Evolutionary conservation across 2,888 invertebrate species (phyloP).

Genomic region (Drosophila parthenogenetica): DNA sequence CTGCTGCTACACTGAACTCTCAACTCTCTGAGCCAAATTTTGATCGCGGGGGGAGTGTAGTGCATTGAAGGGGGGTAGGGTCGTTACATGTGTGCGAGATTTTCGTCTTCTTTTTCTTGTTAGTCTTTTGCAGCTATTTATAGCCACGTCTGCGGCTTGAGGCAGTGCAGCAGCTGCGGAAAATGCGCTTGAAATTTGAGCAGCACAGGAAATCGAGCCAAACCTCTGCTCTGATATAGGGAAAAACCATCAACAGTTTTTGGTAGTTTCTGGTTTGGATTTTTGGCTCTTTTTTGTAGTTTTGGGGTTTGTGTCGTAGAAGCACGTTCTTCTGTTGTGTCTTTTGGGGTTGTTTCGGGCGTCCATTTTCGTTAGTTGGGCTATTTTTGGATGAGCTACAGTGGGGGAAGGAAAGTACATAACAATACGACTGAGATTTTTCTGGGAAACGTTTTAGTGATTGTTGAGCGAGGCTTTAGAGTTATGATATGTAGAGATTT

Average conservation of each 20-base stretch:
- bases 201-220: constrained; percentile 57
- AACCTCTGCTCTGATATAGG: not conserved
- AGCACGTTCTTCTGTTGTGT: constrained; percentile 37
- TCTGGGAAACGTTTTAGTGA: not conserved
- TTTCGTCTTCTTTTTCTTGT: not conserved
- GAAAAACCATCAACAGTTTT: constrained; percentile 29
- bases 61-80: not conserved
- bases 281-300: constrained; percentile 16
- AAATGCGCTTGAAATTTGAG: constrained; percentile 71
- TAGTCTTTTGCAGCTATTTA: constrained; percentile 47
- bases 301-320: constrained; percentile 31
- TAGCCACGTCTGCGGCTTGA: constrained; percentile 53
- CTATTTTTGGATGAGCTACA: constrained; percentile 37
- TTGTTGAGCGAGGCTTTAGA: too few relatives aligned
- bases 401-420: constrained; percentile 1
- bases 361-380: constrained; percentile 6
- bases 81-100: not conserved
- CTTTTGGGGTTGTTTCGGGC: constrained; percentile 39
- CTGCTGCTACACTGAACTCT: constrained; percentile 44
- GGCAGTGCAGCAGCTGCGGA: constrained; percentile 65
- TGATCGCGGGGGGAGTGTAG: constrained; percentile 8
- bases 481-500: not conserved
- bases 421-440: not conserved
- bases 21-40: constrained; percentile 32
- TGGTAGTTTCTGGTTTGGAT: constrained; percentile 27